Evolutionary conservation across 2,797 vertebrate species (phyloP), one percentile per base, ranked within the genome.

Genomic region (Dicrostonyx torquatus): DNA sequence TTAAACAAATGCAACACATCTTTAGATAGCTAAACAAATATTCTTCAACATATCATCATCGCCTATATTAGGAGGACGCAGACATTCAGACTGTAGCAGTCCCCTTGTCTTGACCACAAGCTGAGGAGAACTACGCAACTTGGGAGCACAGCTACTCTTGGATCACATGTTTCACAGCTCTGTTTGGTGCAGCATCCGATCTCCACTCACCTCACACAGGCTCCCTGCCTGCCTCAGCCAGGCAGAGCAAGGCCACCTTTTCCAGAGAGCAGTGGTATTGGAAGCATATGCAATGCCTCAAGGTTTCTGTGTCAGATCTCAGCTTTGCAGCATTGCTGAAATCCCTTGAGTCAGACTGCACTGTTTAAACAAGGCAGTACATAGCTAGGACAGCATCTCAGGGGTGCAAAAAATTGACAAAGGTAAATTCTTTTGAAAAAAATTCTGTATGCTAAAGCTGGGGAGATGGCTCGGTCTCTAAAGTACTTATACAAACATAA

Each of bases 91-190:
- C 48, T 34, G 37, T 43, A 48, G n/a, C 10, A 43, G 53, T 18
- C 7, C 29, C 7, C 10, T 45, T 20, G 0, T 64, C 50, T 76
- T 12, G 3, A 4, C 68, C 78, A 53, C 31, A 73, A 64, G n/a
- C 6, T 31, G 15, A 31, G 37, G 66, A 29, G 9, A 34, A 26
- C 0, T 2, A 2, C 8, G 15, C 0, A 9, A 3, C n/a, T 1
- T 34, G 22, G 53, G 43, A 7, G 24, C 1, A 26, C 53, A 20
- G 58, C 37, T 29, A 4, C 45, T 68, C 31, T 20, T 10, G 15
- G 24, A 24, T 58, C 43, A 17, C 31, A 1, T 3, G 9, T 3
- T 40, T 53, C 40, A 45, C 34, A 66, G 40, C n/a, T 75, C 0
- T 1, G 22, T 31, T 22, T 34, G 12, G 1, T 79, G n/a, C 58